Evolutionary conservation across 2,888 invertebrate species (phyloP).

Genomic region (Eudemis profundana): DNA sequence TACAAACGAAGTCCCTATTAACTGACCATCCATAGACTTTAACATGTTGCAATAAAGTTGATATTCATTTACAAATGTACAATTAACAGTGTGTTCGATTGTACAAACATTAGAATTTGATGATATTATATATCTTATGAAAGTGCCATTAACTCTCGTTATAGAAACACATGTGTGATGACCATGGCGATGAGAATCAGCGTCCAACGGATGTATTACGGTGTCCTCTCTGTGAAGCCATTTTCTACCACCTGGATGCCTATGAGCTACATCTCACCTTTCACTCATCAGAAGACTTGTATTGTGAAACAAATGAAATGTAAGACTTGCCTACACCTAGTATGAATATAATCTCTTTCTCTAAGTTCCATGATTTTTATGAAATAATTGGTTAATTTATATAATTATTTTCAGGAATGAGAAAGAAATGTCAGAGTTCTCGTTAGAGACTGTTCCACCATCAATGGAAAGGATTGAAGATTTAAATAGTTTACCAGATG

Average conservation of each 20-base stretch:
- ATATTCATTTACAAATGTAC: no score
- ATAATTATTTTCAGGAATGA: slow-evolving; percentile 58
- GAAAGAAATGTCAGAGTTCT: slow-evolving; percentile 67
- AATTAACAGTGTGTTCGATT: no score
- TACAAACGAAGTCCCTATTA: no score
- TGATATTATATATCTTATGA: no score
- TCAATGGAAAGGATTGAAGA: slow-evolving; percentile 71
- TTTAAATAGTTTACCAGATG: slow-evolving; percentile 52
- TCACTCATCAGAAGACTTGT: slow-evolving; percentile 86
- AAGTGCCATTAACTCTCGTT: no score
- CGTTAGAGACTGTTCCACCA: slow-evolving; percentile 77
- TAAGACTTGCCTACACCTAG: slow-evolving; percentile 52
- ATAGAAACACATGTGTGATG: slow-evolving; percentile 83
- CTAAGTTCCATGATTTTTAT: no score
- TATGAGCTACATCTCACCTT: slow-evolving; percentile 87
- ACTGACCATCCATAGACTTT: no score
- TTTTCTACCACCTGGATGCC: slow-evolving; percentile 87
- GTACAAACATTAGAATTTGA: no score
- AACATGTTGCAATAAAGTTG: no score
- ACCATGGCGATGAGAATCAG: slow-evolving; percentile 84
- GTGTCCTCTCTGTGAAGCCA: slow-evolving; percentile 87
- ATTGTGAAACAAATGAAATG: slow-evolving; percentile 84
- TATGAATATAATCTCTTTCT: no score
- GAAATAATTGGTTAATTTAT: slow-evolving; percentile 12
- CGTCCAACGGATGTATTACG: slow-evolving; percentile 84